Base-by-base conservation (phyloP, 2,797 vertebrate species). In the Phrynocephalus forsythii region DNA sequence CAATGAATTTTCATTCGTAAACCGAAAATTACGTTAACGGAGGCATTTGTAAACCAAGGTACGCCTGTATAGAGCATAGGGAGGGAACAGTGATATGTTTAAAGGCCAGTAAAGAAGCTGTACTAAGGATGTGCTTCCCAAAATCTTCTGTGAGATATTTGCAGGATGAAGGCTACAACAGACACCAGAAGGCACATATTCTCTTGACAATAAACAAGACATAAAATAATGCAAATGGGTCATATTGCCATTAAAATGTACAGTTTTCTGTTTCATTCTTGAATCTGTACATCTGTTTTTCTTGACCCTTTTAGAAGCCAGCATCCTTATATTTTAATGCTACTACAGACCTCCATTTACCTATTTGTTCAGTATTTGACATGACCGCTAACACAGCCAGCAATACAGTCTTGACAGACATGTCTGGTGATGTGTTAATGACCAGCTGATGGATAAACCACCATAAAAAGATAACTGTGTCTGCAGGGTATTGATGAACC, bases 381-480 rank as follows among this genome's bases (percentile, higher is more conserved):
- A 67, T 30, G 28, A n/a, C 28, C 63, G 63, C 84, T 81, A 71
- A 30, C 69, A 76, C 24, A 84, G 60, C 56, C 16, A 85, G 78
- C 44, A 86, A 28, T 15, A n/a, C 44, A 38, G 18, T 73, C 15
- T 11, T 33, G 83, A 60, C 52, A 84, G 48, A 80, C 16, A n/a
- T 86, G 48, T 48, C n/a, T n/a, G 33, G 68, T 0, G 5, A 24
- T 1, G 0, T 10, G 67, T 38, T 90, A 56, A 86, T 79, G 33
- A 81, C 38, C 69, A 10, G 13, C 38, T 20, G 48, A 77, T 79
- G 50, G 83, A 89, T 88, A 72, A 88, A 30, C 50, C 0, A 0
- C 82, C 79, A 50, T 73, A 28, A 22, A 82, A 69, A 63, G 82
- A 77, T 82, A 80, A 68, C 28, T 60, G 60, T 79, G 56, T 83